Conservation (phyloP, 2,888 invertebrate species). For the Cephus pulcher region DNA sequence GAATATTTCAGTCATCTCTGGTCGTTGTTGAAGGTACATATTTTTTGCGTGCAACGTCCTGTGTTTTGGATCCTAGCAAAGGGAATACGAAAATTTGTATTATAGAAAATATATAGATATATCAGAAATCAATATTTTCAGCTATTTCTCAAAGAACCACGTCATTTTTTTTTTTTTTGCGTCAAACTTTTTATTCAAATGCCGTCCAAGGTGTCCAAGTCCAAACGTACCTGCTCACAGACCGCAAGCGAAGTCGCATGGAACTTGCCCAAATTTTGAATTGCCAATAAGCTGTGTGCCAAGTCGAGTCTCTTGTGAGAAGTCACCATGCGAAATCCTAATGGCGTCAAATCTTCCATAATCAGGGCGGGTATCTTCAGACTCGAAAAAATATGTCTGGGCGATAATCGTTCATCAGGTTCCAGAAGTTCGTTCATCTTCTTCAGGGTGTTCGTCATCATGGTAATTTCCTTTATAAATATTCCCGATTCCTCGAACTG, state of each 20-base stretch:
- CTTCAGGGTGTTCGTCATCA: constrained; percentile 52
- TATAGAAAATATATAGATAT: too few species aligned
- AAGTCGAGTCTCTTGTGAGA: constrained; percentile 70
- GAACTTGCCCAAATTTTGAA: constrained; percentile 69
- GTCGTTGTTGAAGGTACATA: constrained; percentile 32
- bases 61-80: constrained; percentile 44
- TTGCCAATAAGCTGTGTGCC: constrained; percentile 68
- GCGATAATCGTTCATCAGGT: constrained; percentile 30
- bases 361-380: constrained; percentile 52
- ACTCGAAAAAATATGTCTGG: too few species aligned
- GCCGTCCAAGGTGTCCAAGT: constrained; percentile 14
- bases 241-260: constrained; percentile 71
- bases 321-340: constrained; percentile 69
- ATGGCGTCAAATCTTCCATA: constrained; percentile 70
- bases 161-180: too few species aligned
- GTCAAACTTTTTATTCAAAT: too few species aligned
- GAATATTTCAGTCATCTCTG: constrained; percentile 37
- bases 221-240: constrained; percentile 67
- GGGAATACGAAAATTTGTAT: neutral
- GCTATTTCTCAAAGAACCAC: constrained; percentile 70
- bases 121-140: constrained; percentile 24
- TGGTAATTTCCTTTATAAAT: constrained; percentile 52
- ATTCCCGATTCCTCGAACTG: constrained; percentile 47
- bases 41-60: constrained; percentile 38
- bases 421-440: constrained; percentile 53